Evolutionary conservation across 2,113 vertebrate species (phyloP), one percentile per base, ranked within the genome.

Genomic region (Riparia riparia): DNA sequence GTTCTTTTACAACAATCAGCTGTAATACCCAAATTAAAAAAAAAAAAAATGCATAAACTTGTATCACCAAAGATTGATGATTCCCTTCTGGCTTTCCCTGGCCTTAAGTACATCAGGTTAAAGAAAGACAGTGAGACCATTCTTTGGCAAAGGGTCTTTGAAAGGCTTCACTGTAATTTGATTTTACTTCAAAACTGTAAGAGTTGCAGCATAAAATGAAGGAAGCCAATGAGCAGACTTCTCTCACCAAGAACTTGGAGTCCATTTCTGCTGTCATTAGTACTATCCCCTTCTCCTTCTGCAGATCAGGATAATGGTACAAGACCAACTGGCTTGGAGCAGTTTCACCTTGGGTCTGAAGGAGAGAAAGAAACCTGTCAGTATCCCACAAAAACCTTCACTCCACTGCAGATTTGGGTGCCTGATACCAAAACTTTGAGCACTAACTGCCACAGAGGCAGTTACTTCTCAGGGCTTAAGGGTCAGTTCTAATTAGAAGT

Each of bases 211-310:
- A 61, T 16, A 86, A 86, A 63, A 90, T 56, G 28, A 84, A 78
- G 44, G 37, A 71, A 86, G 56, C 13, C 20, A 86, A 0, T 3
- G 11, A 83, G 31, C 5, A 68, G 22, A 49, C 19, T 68, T 92
- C 17, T 88, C 97, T 98, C 97, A 99, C 99, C 92, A 99, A 97
- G 94, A 99, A 99, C 68, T 98, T 99, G 50, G 98, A 95, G 95
- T 99, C 99, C 98, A 98, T 98, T 97, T 99, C 99, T 45, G 99
- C 99, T 20, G 98, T 99, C 99, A 99, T 99, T 58, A 99, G 98
- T 44, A 99, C 99, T 31, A 99, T 96, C n/a, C 98, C 99, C 94
- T 99, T 99, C 85, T 98, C 98, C 89, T 99, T 96, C 96, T 98
- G 98, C 86, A 99, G 98, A 57, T 99, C 99, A 15, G 98, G 97